Evolutionary conservation across 2,888 invertebrate species (phyloP).

Genomic region (Sphinx pinastri): DNA sequence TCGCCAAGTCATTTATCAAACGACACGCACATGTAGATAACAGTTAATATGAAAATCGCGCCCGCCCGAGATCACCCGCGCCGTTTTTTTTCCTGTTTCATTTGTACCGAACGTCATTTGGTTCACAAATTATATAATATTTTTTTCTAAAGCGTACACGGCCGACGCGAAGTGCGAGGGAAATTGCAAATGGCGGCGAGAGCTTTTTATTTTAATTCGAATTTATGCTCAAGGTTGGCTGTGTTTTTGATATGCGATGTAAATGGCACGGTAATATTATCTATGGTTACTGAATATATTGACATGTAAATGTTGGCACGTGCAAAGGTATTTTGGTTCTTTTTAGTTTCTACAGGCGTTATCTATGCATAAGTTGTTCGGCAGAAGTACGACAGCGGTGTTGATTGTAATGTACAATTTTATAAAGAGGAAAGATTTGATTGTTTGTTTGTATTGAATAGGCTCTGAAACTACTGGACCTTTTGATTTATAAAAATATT

Average conservation of each 20-base stretch:
- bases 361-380: background rate
- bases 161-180: background rate
- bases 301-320: background rate
- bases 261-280: too few relatives aligned
- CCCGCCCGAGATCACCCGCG: background rate
- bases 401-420: too few relatives aligned
- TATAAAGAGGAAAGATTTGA: too few relatives aligned
- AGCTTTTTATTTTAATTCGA: conserved; percentile 20
- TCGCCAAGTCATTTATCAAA: background rate
- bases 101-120: conserved; percentile 12
- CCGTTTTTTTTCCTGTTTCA: background rate
- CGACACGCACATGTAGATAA: background rate
- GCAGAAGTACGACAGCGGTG: background rate
- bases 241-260: background rate
- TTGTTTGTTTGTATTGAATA: too few relatives aligned
- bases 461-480: too few relatives aligned
- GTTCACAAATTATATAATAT: conserved; percentile 15
- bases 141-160: conserved; percentile 16
- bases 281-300: conserved; percentile 1
- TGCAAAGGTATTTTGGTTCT: background rate
- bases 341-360: too few relatives aligned
- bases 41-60: background rate
- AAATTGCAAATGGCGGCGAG: conserved; percentile 18
- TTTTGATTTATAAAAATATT: too few relatives aligned
- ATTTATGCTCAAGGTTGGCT: conserved; percentile 9